Percentiles rank a stretch among this genome's conserved stretches.
Conservation (phyloP, 2,888 invertebrate species). For the Calameuta pallipes region DNA sequence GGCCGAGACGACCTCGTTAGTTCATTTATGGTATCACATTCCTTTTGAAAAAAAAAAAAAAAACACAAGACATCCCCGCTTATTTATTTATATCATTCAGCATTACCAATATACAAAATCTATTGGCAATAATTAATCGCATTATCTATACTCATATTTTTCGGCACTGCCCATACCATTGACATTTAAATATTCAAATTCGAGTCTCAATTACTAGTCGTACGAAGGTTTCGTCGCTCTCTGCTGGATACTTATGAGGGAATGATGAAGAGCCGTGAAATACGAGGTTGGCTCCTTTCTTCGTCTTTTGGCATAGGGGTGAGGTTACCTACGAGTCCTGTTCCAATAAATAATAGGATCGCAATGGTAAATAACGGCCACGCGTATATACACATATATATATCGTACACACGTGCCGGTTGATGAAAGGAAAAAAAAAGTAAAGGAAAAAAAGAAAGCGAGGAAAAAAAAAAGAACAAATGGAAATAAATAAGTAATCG, state of each 20-base stretch:
- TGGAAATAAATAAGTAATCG: background rate
- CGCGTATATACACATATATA: background rate
- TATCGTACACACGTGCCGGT: background rate
- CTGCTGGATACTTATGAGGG: background rate
- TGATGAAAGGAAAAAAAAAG: background rate
- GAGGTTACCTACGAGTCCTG: background rate
- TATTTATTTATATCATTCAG: background rate
- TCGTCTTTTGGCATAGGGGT: background rate
- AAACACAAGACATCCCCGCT: background rate
- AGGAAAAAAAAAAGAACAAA: background rate
- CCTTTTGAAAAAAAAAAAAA: background rate
- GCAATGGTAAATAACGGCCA: constrained; percentile 3
- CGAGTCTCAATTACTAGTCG: background rate
- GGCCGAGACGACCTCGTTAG: background rate
- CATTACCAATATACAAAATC: background rate
- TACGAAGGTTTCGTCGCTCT: background rate
- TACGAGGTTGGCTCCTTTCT: background rate
- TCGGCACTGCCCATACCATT: background rate
- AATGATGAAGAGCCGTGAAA: background rate
- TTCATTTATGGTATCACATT: background rate
- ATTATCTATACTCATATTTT: background rate
- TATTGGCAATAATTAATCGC: background rate
- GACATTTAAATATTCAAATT: background rate
- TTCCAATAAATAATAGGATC: constrained; percentile 4
- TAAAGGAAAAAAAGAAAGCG: background rate